phyloP scores from a whole-genome alignment of 2,888 invertebrate genomes.

The Melanchra persicariae region DNA sequence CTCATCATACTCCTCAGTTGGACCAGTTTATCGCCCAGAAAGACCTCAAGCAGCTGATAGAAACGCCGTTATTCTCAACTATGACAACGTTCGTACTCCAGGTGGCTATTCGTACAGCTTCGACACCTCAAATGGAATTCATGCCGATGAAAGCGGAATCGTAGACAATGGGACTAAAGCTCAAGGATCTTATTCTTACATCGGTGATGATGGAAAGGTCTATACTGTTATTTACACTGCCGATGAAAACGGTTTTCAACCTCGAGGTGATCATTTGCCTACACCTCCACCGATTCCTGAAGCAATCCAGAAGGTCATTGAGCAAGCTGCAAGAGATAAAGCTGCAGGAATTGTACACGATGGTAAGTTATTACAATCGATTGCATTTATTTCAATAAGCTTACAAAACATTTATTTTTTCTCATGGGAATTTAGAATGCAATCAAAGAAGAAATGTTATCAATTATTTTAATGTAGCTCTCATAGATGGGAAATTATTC shows the following conservation, averaged over 20 bases:
- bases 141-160: conserved; percentile 82
- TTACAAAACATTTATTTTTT: conserved; percentile 7
- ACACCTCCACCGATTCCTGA: conserved; percentile 85
- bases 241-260: conserved; percentile 85
- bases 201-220: conserved; percentile 84
- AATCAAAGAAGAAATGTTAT: conserved; percentile 26
- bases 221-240: conserved; percentile 82
- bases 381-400: not conserved
- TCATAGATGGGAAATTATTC: conserved; percentile 20
- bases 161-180: conserved; percentile 80
- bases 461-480: conserved; percentile 1
- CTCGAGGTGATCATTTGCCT: conserved; percentile 84
- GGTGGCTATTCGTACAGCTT: conserved; percentile 81
- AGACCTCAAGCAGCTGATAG: conserved; percentile 78
- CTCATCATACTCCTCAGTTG: conserved; percentile 7
- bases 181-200: conserved; percentile 82
- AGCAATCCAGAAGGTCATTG: conserved; percentile 81
- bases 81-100: conserved; percentile 76
- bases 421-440: conserved; percentile 18
- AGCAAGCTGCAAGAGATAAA: conserved; percentile 78
- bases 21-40: conserved; percentile 59
- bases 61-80: conserved; percentile 78
- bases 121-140: conserved; percentile 85
- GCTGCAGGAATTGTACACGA: conserved; percentile 80
- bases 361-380: conserved; percentile 70